Conservation (phyloP, 2,113 vertebrate genomes). For the Notiomystis cincta region DNA sequence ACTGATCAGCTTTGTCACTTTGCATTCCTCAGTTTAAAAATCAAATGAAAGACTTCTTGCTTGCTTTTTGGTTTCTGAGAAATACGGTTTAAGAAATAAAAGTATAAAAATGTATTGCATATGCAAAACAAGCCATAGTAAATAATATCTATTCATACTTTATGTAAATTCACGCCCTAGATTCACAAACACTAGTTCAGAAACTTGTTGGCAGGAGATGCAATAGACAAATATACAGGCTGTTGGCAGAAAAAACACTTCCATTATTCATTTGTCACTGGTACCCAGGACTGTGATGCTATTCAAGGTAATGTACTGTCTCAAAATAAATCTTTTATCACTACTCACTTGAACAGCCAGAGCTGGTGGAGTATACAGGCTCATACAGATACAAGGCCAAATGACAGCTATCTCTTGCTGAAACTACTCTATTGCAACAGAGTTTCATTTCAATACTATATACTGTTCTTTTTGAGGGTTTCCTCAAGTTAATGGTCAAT, state of each 20-base stretch:
- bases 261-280: constrained; percentile 47
- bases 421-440: background rate
- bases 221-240: constrained; percentile 6
- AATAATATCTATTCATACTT: constrained; percentile 23
- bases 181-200: background rate
- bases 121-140: background rate
- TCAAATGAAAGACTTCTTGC: background rate
- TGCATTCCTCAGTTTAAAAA: background rate
- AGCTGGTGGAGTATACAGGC: background rate
- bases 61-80: background rate
- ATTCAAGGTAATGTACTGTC: constrained; percentile 53
- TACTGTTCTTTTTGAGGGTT: background rate
- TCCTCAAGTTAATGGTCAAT: background rate
- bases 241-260: constrained; percentile 28
- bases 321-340: constrained; percentile 50
- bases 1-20: background rate
- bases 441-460: background rate
- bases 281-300: constrained; percentile 7
- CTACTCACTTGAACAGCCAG: constrained; percentile 10
- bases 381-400: background rate
- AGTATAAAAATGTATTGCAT: background rate
- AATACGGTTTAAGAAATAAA: background rate
- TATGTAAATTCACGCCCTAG: constrained; percentile 9
- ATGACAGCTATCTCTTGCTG: background rate
- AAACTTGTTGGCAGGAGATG: constrained; percentile 13